phyloP scores from a whole-genome alignment of 2,113 vertebrate species.

The Corynorhinus townsendii region DNA sequence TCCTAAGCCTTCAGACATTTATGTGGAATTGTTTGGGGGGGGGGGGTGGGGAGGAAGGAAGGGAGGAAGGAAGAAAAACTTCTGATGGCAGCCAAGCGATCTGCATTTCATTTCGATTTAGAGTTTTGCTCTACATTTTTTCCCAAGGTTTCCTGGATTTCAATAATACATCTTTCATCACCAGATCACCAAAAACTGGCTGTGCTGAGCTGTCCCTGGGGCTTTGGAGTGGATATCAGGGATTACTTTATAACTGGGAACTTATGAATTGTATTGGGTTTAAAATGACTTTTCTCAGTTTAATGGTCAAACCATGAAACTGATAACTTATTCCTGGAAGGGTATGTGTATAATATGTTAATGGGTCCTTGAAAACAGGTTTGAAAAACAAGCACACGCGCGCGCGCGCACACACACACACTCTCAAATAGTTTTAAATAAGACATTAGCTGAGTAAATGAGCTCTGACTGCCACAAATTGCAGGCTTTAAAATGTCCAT shows the following conservation, averaged over 20 bases:
- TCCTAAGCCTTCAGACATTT: conserved; percentile 66
- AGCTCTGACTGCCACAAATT: conserved; percentile 51
- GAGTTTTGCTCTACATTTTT: conserved; percentile 79
- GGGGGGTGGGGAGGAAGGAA: too few species aligned
- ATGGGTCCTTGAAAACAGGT: conserved; percentile 50
- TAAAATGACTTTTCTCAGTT: conserved; percentile 83
- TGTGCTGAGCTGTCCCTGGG: conserved; percentile 73
- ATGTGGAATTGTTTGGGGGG: conserved; percentile 55
- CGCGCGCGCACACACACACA: background rate
- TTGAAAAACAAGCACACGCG: background rate
- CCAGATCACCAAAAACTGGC: conserved; percentile 76
- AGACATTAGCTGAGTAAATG: conserved; percentile 40
- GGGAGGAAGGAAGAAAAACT: conserved; percentile 31
- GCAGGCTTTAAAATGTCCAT: conserved; percentile 53
- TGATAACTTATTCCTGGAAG: conserved; percentile 72
- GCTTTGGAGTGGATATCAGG: conserved; percentile 79
- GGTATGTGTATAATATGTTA: conserved; percentile 64
- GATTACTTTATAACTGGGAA: conserved; percentile 83
- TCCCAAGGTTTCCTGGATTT: conserved; percentile 81
- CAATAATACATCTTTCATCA: conserved; percentile 86
- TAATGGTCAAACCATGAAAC: conserved; percentile 76
- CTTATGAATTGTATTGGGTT: conserved; percentile 79
- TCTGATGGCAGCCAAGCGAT: conserved; percentile 73
- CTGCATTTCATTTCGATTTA: conserved; percentile 82
- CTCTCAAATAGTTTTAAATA: conserved; percentile 48